These are phyloP conservation scores for Chelon labrosus DNA, from an alignment of 2,797 vertebrate species.

Conservation along the genomic window DNA sequence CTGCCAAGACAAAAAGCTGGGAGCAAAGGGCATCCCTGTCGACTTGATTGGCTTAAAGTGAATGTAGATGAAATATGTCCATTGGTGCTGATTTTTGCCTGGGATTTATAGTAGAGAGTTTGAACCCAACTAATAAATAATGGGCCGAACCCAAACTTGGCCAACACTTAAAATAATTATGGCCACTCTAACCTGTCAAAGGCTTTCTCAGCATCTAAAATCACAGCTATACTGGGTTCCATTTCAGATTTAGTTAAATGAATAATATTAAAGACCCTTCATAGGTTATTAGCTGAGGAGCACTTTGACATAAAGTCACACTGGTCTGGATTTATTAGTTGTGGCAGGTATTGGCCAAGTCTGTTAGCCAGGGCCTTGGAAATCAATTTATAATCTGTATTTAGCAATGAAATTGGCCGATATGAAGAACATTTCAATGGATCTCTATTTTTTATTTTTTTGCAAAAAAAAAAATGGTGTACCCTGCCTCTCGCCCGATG, in stretches of 20 bases:
- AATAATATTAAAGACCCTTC: conserved; percentile 23
- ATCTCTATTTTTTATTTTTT: conserved; percentile 13
- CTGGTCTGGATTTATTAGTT: conserved; percentile 9
- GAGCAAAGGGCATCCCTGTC: conserved; percentile 9
- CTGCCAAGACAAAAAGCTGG: conserved; percentile 10
- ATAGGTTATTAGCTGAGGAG: conserved; percentile 16
- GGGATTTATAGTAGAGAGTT: no score
- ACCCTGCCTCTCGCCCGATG: no score
- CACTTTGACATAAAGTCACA: conserved; percentile 7
- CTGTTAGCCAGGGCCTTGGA: conserved; percentile 26
- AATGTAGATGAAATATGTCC: no score
- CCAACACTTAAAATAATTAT: no score
- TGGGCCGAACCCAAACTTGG: no score
- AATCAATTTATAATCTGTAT: conserved; percentile 23
- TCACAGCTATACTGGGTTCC: not conserved
- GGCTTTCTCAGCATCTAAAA: conserved; percentile 1
- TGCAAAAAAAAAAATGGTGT: no score
- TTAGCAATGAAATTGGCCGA: not conserved
- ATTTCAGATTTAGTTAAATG: conserved; percentile 8
- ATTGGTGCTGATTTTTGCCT: no score
- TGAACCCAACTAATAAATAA: no score
- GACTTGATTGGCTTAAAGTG: no score
- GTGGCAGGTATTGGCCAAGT: conserved; percentile 9
- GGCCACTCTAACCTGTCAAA: not conserved
- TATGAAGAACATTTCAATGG: not conserved